These are phyloP conservation scores for Drosophila imparisetae DNA, from an alignment of 2,888 invertebrate genomes.

Conservation along the genomic window DNA sequence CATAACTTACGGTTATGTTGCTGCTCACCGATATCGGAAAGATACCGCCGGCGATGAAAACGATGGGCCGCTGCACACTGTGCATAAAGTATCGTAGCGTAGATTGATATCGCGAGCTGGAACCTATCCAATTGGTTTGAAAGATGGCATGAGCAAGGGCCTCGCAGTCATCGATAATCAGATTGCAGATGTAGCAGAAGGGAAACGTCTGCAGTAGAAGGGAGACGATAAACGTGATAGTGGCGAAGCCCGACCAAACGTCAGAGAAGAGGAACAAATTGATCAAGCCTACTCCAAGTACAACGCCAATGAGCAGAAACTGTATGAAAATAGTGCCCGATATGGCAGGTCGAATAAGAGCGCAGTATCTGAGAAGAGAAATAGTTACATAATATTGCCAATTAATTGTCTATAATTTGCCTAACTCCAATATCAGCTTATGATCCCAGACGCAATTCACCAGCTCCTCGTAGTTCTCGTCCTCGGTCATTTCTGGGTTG, in stretches of 20 bases:
- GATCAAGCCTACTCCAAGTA: slow-evolving; percentile 67
- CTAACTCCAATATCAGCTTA: slow-evolving; percentile 71
- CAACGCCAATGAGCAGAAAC: slow-evolving; percentile 66
- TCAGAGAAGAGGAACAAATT: slow-evolving; percentile 68
- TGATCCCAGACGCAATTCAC: slow-evolving; percentile 72
- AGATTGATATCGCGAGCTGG: slow-evolving; percentile 57
- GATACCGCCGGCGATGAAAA: slow-evolving; percentile 58
- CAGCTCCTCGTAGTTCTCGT: slow-evolving; percentile 67
- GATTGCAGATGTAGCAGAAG: slow-evolving; percentile 74
- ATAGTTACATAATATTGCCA: not conserved
- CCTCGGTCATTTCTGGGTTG: slow-evolving; percentile 39
- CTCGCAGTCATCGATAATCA: slow-evolving; percentile 70
- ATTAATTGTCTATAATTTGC: too few species aligned
- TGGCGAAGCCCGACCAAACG: slow-evolving; percentile 59
- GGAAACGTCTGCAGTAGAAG: slow-evolving; percentile 72
- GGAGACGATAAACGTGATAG: slow-evolving; percentile 53
- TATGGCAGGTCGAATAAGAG: slow-evolving; percentile 65
- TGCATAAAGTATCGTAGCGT: slow-evolving; percentile 64
- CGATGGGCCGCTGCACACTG: slow-evolving; percentile 1
- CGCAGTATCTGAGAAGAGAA: slow-evolving; percentile 45
- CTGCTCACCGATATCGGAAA: slow-evolving; percentile 65
- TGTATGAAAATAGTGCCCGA: slow-evolving; percentile 74
- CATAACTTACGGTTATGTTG: slow-evolving; percentile 66
- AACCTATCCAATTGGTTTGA: slow-evolving; percentile 75
- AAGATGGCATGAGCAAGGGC: slow-evolving; percentile 66